Conservation (phyloP, 2,113 vertebrate genomes). For the Limnothrissa miodon region DNA sequence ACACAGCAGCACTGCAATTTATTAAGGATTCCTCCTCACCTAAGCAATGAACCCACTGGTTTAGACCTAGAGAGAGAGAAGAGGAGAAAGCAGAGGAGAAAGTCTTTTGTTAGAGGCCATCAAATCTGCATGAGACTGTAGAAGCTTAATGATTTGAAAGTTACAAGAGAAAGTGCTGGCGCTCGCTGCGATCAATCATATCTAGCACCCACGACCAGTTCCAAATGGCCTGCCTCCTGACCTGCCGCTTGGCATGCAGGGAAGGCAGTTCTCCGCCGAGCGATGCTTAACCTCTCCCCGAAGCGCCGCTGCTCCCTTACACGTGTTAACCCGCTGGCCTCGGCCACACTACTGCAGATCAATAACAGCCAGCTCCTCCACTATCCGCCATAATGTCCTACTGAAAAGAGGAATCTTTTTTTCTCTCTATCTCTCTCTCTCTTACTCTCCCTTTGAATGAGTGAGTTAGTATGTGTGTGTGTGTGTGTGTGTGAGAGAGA, state of each 20-base stretch:
- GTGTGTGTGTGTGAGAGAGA: not conserved
- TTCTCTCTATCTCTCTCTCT: too few relatives aligned
- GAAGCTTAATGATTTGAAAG: slow-evolving; percentile 79
- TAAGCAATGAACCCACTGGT: not conserved
- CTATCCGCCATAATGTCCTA: not conserved
- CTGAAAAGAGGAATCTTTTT: not conserved
- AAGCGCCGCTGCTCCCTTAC: slow-evolving; percentile 48
- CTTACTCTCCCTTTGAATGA: not conserved
- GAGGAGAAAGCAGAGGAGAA: not conserved
- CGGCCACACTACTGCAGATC: slow-evolving; percentile 47
- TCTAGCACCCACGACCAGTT: slow-evolving; percentile 59
- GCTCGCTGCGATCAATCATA: slow-evolving; percentile 70
- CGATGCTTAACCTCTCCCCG: slow-evolving; percentile 41
- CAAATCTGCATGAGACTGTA: slow-evolving; percentile 68
- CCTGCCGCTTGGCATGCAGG: slow-evolving; percentile 49
- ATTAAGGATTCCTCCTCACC: not conserved
- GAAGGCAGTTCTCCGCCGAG: slow-evolving; percentile 12
- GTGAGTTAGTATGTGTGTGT: slow-evolving; percentile 11
- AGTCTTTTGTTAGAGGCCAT: slow-evolving; percentile 48
- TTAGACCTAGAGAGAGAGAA: not conserved
- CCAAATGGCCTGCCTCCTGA: slow-evolving; percentile 70
- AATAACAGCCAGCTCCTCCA: slow-evolving; percentile 32
- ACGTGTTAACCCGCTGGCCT: slow-evolving; percentile 57
- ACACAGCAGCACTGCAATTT: not conserved
- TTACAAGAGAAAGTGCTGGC: slow-evolving; percentile 71